These are phyloP conservation scores for Progne subis DNA, from an alignment of 2,113 vertebrate species.

Conservation along the genomic window DNA sequence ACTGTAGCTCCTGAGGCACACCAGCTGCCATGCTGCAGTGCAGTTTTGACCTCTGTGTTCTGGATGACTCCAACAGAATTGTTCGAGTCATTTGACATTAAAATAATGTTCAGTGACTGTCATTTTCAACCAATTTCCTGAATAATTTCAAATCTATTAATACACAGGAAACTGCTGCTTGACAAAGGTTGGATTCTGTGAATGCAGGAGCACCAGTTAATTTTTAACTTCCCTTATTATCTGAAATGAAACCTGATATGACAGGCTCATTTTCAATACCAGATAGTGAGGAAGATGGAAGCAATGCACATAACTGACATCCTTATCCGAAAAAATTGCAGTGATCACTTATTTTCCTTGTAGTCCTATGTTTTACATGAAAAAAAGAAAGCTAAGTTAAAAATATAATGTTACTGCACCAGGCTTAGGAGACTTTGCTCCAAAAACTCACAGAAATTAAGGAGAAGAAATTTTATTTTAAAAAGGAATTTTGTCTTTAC, in stretches of 20 bases:
- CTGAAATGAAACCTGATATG: constrained; percentile 48
- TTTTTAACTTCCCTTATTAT: constrained; percentile 71
- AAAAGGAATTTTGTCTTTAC: not conserved
- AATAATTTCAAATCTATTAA: constrained; percentile 79
- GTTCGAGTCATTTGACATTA: constrained; percentile 71
- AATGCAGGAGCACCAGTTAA: constrained; percentile 64
- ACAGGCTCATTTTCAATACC: constrained; percentile 54
- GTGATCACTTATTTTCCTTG: not conserved
- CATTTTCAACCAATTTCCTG: constrained; percentile 78
- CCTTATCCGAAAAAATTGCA: not conserved
- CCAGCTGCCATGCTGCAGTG: not conserved
- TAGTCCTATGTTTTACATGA: not conserved
- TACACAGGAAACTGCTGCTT: constrained; percentile 74
- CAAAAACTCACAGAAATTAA: not conserved
- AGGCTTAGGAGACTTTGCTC: not conserved
- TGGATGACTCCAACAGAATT: constrained; percentile 65
- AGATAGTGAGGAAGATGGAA: constrained; percentile 42
- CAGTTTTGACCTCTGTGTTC: constrained; percentile 53
- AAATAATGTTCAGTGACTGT: constrained; percentile 72
- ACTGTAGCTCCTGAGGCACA: not conserved
- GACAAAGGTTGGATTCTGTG: constrained; percentile 70
- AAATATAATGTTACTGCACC: not conserved
- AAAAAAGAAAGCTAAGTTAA: not conserved
- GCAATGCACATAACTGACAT: not conserved
- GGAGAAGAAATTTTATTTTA: not conserved